Evolutionary conservation across 2,113 vertebrate species (phyloP), one percentile per base, ranked within the genome.

Genomic region (Pseudorasbora parva): DNA sequence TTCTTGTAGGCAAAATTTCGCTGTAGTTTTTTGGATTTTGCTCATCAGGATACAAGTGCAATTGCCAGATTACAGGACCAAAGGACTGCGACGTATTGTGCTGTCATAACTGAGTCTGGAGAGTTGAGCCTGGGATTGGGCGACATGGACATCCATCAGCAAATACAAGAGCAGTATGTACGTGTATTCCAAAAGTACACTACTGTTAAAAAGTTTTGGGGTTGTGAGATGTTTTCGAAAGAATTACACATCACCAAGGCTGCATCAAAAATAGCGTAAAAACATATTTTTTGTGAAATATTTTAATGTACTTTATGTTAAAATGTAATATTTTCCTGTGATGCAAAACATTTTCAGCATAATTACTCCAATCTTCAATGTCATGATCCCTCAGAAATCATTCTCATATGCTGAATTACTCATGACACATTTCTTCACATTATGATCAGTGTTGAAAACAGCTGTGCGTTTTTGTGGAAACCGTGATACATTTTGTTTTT

Each of bases 131-230:
- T 97, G 0, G 96, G 94, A 76, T 59, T 98, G 89, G 96, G 96
- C 54, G 96, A 98, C 87, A 97, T 98, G 96, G 96, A 96, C 79
- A 92, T 97, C 89, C 97, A 98, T 85, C 92, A 93, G 11, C 93
- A 94, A 87, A 96, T 98, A 87, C 96, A 95, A 62, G 87, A 94
- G 88, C 91, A 92, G 86, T 93, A 96, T 12, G 97, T 97, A 92
- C 82, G 95, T 88, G 10, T 11, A 30, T 73, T 25, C 3, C 2
- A 72, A 45, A 43, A 45, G 68, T 12, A 43, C 17, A 23, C 17
- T 71, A 23, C 30, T 4, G 37, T 37, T 43, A 1, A 21, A 37
- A 37, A 12, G 21, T 30, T 21, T 15, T 27, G 5, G 23, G 23
- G 19, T 6, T 2, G 0, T 14, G 11, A 47, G 45, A 47, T 51